Percentiles rank a stretch among this genome's conserved stretches.
These are phyloP conservation scores for Cynopterus brachyotis DNA, from an alignment of 2,113 vertebrate genomes.

Conservation along the genomic window DNA sequence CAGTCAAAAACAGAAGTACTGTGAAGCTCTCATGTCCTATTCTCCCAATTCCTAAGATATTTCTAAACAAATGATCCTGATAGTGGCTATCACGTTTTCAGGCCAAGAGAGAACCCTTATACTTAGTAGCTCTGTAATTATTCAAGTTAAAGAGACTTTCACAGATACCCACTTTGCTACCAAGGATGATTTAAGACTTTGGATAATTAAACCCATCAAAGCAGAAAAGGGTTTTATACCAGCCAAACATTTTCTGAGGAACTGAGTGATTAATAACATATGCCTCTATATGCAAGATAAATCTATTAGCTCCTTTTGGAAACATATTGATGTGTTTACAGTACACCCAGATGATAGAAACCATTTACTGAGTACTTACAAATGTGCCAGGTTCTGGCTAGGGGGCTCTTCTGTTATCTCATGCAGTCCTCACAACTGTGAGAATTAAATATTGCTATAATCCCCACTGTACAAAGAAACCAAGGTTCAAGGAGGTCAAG, in stretches of 20 bases:
- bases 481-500: not conserved
- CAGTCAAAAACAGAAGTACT: not conserved
- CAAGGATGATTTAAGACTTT: not conserved
- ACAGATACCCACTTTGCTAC: not conserved
- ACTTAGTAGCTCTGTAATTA: not conserved
- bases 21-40: not conserved
- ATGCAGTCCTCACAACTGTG: not conserved
- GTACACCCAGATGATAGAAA: not conserved
- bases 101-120: not conserved
- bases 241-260: not conserved
- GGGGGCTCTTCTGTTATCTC: not conserved
- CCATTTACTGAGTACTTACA: not conserved
- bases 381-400: not conserved
- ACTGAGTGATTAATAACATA: not conserved
- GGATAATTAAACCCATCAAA: not conserved
- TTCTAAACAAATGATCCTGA: not conserved
- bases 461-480: not conserved
- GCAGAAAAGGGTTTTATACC: not conserved
- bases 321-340: not conserved
- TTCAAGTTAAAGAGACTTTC: not conserved
- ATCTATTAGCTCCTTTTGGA: not conserved
- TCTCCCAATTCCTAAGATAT: not conserved
- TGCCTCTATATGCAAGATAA: not conserved
- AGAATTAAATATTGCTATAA: not conserved
- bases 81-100: not conserved